These are phyloP conservation scores for Fulica atra DNA, from an alignment of 2,113 vertebrate genomes.

Conservation along the genomic window DNA sequence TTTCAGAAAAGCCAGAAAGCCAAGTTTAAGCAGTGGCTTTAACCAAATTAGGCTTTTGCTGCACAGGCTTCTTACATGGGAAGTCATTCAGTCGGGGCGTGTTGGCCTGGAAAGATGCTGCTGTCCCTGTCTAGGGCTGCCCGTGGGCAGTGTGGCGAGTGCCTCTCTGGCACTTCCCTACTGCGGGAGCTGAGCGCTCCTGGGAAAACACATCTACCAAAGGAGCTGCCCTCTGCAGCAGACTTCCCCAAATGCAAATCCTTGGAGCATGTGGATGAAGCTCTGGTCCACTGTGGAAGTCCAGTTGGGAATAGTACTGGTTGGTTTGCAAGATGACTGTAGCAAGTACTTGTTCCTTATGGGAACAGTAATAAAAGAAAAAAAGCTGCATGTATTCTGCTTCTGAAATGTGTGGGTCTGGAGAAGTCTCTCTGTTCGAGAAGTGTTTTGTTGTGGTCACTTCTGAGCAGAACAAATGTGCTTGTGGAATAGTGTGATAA, in stretches of 20 bases:
- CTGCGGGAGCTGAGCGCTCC: fast-evolving
- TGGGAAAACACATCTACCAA: not conserved
- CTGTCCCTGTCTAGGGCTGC: fast-evolving
- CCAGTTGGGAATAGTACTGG: not conserved
- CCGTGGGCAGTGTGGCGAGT: fast-evolving
- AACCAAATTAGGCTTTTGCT: not conserved
- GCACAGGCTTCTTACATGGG: fast-evolving
- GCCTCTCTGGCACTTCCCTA: not conserved
- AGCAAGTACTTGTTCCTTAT: not conserved
- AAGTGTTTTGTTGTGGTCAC: not conserved
- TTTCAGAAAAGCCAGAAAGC: not conserved
- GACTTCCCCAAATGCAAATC: fast-evolving
- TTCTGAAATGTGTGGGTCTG: not conserved
- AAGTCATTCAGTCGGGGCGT: fast-evolving
- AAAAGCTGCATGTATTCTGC: fast-evolving
- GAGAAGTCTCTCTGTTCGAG: not conserved
- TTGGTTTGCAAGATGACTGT: not conserved
- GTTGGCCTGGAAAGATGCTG: not conserved
- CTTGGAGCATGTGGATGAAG: not conserved
- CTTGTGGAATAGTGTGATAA: not conserved
- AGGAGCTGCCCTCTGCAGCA: not conserved
- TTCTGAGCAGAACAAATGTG: not conserved
- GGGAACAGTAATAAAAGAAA: not conserved
- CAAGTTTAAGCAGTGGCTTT: not conserved
- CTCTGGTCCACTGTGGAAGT: not conserved